Evolutionary conservation across 2,797 vertebrate species (phyloP), one percentile per base, ranked within the genome.

Genomic region (Acropternis orthonyx): DNA sequence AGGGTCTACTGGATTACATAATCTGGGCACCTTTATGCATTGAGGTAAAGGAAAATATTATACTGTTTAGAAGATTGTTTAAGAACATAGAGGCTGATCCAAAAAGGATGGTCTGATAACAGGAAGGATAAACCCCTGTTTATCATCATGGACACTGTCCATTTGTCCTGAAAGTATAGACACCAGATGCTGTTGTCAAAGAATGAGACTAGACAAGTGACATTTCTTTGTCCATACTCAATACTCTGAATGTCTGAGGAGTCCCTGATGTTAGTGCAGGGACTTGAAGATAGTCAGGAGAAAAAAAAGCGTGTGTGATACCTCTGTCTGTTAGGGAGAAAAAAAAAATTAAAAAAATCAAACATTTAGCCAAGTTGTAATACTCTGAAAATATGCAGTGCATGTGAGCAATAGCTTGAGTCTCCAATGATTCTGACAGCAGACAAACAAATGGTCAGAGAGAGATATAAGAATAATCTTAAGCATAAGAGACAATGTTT

Each of bases 271-370:
- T 39, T 78, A 68, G 8, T 41, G 11, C 14, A 43, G 37, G 6
- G 10, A 82, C 23, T 7, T 67, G 6, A 63, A 79, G 56, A 61
- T 10, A 20, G 36, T 11, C 27, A 51, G 14, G 10, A 87, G 30
- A 66, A 68, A 65, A 72, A 4, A 27, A 2, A 41, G 9, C 1
- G 0, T 46, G 4, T 7, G 7, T 28, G 23, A 13, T 37, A 4
- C 9, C 7, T 55, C 17, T 68, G 41, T 30, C 23, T 92, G 78
- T 41, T 27, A 22, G 20, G 48, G 28, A 46, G 14, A 16, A 24
- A 56, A 84, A 84, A n/a, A 6, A 2, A 12, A 62, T 49, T 85
- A 73, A 14, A 62, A 54, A 85, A 71, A 43, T 4, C 4, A 14
- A 56, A 56, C 7, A 27, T 56, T 41, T 36, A 67, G 3, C 4